These are phyloP conservation scores for Saturnia pavonia DNA, from an alignment of 2,888 invertebrate species.

Conservation along the genomic window DNA sequence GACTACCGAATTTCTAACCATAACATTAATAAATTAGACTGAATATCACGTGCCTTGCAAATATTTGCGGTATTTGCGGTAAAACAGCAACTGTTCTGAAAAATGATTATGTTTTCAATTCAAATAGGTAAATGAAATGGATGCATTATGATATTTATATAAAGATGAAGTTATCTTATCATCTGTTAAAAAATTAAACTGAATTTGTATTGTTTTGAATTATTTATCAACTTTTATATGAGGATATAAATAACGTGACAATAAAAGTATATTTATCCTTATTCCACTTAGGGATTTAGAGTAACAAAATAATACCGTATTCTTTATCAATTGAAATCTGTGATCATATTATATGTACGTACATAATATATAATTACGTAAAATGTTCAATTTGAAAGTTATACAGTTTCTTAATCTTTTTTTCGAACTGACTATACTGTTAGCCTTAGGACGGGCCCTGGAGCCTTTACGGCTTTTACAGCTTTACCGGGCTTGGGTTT, in stretches of 20 bases:
- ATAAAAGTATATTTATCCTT: conserved; percentile 4
- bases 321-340: not conserved
- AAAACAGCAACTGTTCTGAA: not conserved
- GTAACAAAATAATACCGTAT: not conserved
- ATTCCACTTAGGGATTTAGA: not conserved
- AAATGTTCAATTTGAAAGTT: not conserved
- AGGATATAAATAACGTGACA: not conserved
- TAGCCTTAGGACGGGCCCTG: too few relatives aligned
- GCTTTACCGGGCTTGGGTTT: not conserved
- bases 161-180: not conserved
- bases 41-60: not conserved
- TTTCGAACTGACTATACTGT: too few relatives aligned
- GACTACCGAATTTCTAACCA: not conserved
- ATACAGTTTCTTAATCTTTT: too few relatives aligned
- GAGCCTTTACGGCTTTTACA: too few relatives aligned
- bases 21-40: not conserved
- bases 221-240: not conserved
- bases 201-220: not conserved
- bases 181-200: not conserved
- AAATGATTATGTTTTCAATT: not conserved
- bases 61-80: not conserved
- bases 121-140: not conserved
- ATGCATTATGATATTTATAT: not conserved
- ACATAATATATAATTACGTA: not conserved
- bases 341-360: not conserved